These are phyloP conservation scores for Tichodroma muraria DNA, from an alignment of 2,113 vertebrate species.

Conservation along the genomic window DNA sequence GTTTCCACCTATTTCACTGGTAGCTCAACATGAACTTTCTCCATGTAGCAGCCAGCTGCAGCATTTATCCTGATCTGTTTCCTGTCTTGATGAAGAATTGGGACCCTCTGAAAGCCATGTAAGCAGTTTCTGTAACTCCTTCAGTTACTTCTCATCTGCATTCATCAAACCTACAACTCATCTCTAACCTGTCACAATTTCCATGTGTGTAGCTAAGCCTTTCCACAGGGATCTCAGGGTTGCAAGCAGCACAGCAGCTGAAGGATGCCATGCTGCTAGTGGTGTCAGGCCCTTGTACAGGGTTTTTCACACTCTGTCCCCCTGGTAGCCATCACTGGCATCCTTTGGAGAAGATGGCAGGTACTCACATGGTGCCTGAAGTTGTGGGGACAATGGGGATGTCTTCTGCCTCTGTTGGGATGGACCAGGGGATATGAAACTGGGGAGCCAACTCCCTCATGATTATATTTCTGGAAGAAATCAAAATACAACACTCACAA, in stretches of 20 bases:
- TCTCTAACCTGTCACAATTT: not conserved
- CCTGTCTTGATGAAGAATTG: not conserved
- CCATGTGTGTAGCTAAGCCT: not conserved
- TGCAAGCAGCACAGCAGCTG: not conserved
- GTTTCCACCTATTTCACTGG: not conserved
- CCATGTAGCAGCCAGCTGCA: not conserved
- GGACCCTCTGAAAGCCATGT: not conserved
- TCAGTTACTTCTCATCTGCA: not conserved
- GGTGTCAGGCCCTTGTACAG: not conserved
- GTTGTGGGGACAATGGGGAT: conserved; percentile 98
- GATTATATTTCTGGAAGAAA: conserved; percentile 87
- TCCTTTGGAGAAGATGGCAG: not conserved
- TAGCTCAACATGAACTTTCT: not conserved
- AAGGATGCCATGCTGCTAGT: not conserved
- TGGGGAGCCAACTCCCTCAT: conserved; percentile 97
- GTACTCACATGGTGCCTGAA: conserved; percentile 96
- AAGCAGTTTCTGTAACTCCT: not conserved
- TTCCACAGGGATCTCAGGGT: not conserved
- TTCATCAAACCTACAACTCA: not conserved
- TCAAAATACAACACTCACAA: not conserved
- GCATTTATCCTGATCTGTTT: not conserved
- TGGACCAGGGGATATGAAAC: conserved; percentile 98
- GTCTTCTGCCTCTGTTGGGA: conserved; percentile 96
- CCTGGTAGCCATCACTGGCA: not conserved
- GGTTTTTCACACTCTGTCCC: not conserved